These are phyloP conservation scores for Hemiscyllium ocellatum DNA, from an alignment of 2,113 vertebrate species.

Conservation along the genomic window DNA sequence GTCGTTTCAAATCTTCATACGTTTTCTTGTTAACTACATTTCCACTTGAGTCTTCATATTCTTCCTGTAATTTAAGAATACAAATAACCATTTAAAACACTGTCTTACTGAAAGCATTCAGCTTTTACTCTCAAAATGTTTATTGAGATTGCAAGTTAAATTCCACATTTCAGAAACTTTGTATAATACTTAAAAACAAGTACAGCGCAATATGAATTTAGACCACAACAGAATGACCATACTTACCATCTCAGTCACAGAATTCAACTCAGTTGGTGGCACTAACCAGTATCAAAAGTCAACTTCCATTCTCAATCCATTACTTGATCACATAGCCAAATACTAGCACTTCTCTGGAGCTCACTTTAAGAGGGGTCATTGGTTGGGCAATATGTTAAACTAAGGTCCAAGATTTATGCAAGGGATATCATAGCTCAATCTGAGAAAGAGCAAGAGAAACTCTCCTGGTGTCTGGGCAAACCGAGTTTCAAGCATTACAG, in stretches of 20 bases:
- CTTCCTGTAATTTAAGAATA: constrained; percentile 66
- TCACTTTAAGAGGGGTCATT: background rate
- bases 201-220: background rate
- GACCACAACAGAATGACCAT: background rate
- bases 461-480: background rate
- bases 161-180: background rate
- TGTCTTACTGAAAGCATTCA: background rate
- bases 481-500: background rate
- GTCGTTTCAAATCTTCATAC: constrained; percentile 92
- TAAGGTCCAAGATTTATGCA: background rate
- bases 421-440: background rate
- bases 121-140: background rate
- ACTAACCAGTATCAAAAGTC: background rate
- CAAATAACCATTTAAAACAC: background rate
- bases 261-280: background rate
- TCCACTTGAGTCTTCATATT: constrained; percentile 94
- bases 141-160: background rate
- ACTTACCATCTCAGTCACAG: background rate
- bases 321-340: no score
- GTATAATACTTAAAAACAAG: background rate
- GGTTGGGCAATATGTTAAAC: background rate
- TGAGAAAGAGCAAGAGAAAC: background rate
- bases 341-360: background rate
- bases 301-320: background rate
- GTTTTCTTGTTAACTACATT: constrained; percentile 98